These are phyloP conservation scores for Cotesia typhae DNA, from an alignment of 1,140 invertebrate species.

Conservation along the genomic window DNA sequence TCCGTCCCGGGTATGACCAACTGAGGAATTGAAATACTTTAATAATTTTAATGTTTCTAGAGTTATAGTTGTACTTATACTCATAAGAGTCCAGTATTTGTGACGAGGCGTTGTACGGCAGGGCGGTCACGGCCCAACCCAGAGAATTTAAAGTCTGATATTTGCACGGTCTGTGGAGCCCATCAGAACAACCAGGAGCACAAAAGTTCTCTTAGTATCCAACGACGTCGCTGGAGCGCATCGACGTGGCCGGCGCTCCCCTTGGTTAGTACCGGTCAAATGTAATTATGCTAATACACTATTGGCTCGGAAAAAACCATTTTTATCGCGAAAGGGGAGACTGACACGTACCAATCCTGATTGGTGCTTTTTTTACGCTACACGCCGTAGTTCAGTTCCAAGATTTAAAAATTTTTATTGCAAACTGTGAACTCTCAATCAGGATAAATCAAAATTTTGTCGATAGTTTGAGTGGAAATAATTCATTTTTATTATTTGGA, in stretches of 20 bases:
- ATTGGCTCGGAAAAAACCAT: constrained; percentile 59
- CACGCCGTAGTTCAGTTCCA: no score
- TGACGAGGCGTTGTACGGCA: constrained; percentile 20
- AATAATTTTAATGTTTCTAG: neutral
- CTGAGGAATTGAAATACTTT: constrained; percentile 10
- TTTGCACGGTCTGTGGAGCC: constrained; percentile 14
- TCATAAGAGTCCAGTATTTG: neutral
- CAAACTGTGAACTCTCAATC: no score
- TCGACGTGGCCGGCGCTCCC: constrained; percentile 32
- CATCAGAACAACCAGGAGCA: neutral
- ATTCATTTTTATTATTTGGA: no score
- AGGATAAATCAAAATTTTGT: no score
- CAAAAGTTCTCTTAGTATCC: constrained; percentile 15
- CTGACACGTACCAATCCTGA: constrained; percentile 44
- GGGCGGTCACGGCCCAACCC: constrained; percentile 26
- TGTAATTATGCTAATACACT: constrained; percentile 65
- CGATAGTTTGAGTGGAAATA: no score
- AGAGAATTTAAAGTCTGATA: constrained; percentile 5
- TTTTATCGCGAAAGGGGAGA: constrained; percentile 52
- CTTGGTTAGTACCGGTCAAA: constrained; percentile 45
- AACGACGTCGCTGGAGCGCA: constrained; percentile 28
- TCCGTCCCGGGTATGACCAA: neutral
- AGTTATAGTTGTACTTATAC: neutral
- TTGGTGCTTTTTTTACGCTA: constrained; percentile 41
- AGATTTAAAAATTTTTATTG: no score